Conservation (phyloP, 2,888 invertebrate species). For the Eristalis intricaria region DNA sequence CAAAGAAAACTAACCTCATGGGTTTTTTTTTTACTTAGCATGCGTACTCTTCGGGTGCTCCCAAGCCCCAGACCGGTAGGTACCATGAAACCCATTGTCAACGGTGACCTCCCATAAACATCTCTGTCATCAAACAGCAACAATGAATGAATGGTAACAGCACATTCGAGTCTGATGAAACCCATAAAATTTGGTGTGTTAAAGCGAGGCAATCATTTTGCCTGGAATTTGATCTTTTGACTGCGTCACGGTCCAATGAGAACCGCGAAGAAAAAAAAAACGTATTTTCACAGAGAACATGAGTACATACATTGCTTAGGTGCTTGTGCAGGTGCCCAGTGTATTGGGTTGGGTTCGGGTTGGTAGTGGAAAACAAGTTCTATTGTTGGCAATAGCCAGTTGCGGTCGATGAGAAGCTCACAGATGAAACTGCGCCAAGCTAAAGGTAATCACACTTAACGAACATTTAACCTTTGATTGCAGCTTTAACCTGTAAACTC, state of each 20-base stretch:
- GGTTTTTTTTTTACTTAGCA: not conserved
- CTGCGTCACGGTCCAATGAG: slow-evolving; percentile 55
- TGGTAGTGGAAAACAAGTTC: slow-evolving; percentile 16
- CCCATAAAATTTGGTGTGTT: slow-evolving; percentile 28
- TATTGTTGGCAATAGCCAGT: slow-evolving; percentile 25
- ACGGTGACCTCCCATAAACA: slow-evolving; percentile 51
- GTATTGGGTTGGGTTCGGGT: not conserved
- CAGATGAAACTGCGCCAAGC: slow-evolving; percentile 27
- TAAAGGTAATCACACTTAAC: slow-evolving; percentile 43
- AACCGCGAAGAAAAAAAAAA: slow-evolving; percentile 26
- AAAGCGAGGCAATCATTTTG: slow-evolving; percentile 24
- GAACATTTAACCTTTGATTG: slow-evolving; percentile 65
- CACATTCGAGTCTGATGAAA: slow-evolving; percentile 32
- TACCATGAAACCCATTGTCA: slow-evolving; percentile 44
- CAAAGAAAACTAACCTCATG: slow-evolving; percentile 33
- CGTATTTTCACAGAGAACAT: slow-evolving; percentile 27
- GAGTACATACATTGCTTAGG: slow-evolving; percentile 10
- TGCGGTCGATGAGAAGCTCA: slow-evolving; percentile 51
- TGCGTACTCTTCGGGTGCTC: slow-evolving; percentile 13
- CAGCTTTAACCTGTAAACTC: slow-evolving; percentile 59
- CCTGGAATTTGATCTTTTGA: slow-evolving; percentile 45
- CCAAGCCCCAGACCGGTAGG: not conserved
- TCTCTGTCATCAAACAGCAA: slow-evolving; percentile 15
- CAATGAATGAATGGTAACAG: not conserved
- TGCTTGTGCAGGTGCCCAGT: slow-evolving; percentile 3